A percentile compares a stretch with the other conserved stretches of the same genome.
Conservation (phyloP, 2,113 vertebrate species). For the Lophochroa leadbeateri region DNA sequence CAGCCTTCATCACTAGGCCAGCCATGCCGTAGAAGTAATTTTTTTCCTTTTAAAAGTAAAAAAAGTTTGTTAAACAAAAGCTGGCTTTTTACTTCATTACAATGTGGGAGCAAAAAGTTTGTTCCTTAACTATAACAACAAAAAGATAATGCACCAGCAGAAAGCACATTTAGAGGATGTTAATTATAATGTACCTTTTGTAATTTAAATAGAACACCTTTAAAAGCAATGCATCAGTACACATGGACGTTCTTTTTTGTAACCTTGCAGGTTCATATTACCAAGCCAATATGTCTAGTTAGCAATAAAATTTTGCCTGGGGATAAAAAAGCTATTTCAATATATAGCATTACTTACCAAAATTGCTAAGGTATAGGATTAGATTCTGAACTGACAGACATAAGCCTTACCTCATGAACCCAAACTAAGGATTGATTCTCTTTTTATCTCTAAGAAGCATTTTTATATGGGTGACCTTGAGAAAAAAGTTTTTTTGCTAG, state of each 20-base stretch:
- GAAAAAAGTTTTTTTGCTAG: background rate
- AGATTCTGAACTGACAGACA: background rate
- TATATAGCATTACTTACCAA: background rate
- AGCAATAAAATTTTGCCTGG: background rate
- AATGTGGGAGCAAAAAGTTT: background rate
- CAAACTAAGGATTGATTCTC: background rate
- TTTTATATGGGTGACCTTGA: background rate
- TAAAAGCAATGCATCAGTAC: background rate
- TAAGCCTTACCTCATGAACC: background rate
- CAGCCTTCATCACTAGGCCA: background rate
- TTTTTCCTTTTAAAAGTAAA: background rate
- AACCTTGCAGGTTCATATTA: background rate
- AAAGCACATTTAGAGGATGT: background rate
- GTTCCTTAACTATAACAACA: background rate
- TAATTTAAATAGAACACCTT: background rate
- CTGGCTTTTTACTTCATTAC: background rate
- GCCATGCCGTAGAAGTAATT: background rate
- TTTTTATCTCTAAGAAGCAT: background rate
- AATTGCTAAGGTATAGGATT: background rate
- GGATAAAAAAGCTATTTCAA: background rate
- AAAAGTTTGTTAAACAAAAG: background rate
- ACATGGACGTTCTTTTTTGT: background rate
- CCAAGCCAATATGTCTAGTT: background rate
- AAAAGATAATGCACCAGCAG: background rate
- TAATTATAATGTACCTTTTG: background rate